Percentiles rank a stretch among this genome's conserved stretches.
These are phyloP conservation scores for Arctocebus calabarensis DNA, from an alignment of 2,797 vertebrate genomes.

Conservation along the genomic window DNA sequence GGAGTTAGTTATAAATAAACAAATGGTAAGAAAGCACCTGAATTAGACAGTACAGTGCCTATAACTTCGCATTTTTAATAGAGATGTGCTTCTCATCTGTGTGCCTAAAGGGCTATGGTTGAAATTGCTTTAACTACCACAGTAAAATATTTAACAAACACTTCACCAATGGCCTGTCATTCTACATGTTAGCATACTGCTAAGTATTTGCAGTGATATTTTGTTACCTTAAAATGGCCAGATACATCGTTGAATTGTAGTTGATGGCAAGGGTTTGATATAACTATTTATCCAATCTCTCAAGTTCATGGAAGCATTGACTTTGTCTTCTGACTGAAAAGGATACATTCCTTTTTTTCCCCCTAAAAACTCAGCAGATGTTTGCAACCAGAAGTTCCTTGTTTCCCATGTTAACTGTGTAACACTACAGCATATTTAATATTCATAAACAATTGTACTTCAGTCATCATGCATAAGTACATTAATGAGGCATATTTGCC, in stretches of 20 bases:
- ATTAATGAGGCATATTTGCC: slow-evolving; percentile 69
- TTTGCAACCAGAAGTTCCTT: slow-evolving; percentile 62
- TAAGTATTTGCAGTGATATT: slow-evolving; percentile 62
- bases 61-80: slow-evolving; percentile 67
- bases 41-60: slow-evolving; percentile 75
- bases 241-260: slow-evolving; percentile 65
- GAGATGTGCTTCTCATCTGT: slow-evolving; percentile 69
- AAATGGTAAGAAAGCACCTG: slow-evolving; percentile 64
- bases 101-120: slow-evolving; percentile 80
- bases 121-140: slow-evolving; percentile 76
- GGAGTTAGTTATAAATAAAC: slow-evolving; percentile 57
- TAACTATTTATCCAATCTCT: slow-evolving; percentile 58
- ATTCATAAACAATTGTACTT: slow-evolving; percentile 68
- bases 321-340: slow-evolving; percentile 68
- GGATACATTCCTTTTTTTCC: slow-evolving; percentile 57
- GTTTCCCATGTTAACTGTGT: slow-evolving; percentile 71
- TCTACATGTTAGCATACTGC: slow-evolving; percentile 59
- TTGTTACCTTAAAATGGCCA: slow-evolving; percentile 69
- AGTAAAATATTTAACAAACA: slow-evolving; percentile 64
- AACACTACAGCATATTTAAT: slow-evolving; percentile 68
- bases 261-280: slow-evolving; percentile 45
- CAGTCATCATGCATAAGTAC: slow-evolving; percentile 38
- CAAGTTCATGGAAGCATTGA: slow-evolving; percentile 63
- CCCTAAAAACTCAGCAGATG: slow-evolving; percentile 64
- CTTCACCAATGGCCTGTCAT: slow-evolving; percentile 59